Percentiles rank a stretch among this genome's conserved stretches.
These are phyloP conservation scores for Numida meleagris DNA, from an alignment of 2,113 vertebrate genomes.

Conservation along the genomic window DNA sequence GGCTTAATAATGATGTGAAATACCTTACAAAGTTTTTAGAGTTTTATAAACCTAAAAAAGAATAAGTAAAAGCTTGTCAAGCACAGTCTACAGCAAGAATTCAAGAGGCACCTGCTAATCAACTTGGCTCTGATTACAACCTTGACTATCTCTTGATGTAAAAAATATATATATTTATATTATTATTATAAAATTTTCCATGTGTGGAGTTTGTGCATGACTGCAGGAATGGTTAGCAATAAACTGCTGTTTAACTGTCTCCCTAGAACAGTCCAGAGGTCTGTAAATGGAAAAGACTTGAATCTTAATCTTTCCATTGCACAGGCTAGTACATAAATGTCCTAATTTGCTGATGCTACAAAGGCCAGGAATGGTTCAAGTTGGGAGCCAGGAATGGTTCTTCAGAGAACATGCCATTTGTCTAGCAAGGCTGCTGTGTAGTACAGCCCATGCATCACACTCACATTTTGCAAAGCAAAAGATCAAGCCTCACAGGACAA, in stretches of 20 bases:
- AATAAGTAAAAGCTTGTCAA: background rate
- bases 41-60: background rate
- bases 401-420: background rate
- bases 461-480: background rate
- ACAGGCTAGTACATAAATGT: background rate
- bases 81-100: background rate
- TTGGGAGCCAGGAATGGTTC: background rate
- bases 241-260: background rate
- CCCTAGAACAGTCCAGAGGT: background rate
- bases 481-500: background rate
- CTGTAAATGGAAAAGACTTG: background rate
- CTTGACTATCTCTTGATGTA: background rate
- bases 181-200: background rate
- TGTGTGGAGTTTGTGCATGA: background rate
- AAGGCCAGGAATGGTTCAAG: background rate
- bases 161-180: background rate
- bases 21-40: background rate
- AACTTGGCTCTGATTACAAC: background rate
- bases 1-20: background rate
- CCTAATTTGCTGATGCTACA: background rate
- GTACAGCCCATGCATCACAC: background rate
- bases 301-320: background rate
- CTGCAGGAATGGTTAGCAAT: background rate
- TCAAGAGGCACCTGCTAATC: background rate
- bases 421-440: background rate